These are phyloP conservation scores for Drosophila barbarae DNA, from an alignment of 2,888 invertebrate genomes.

Conservation along the genomic window DNA sequence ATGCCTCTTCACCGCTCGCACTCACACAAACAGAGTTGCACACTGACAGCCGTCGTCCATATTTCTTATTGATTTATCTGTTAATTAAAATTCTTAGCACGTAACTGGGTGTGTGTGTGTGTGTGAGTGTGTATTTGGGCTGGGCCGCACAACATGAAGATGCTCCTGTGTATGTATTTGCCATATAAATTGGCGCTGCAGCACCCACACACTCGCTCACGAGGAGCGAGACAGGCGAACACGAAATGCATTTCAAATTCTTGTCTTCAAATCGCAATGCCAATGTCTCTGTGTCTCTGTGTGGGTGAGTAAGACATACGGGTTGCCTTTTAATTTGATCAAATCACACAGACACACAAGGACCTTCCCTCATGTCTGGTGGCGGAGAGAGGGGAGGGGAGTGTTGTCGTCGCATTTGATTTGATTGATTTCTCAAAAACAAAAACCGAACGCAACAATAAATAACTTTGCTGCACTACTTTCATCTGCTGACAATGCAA, in stretches of 20 bases:
- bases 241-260: conserved; percentile 73
- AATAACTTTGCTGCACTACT: conserved; percentile 68
- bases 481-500: conserved; percentile 72
- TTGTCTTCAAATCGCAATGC: conserved; percentile 70
- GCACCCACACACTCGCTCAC: conserved; percentile 17
- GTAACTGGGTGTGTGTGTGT: conserved; percentile 61
- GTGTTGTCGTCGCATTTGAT: conserved; percentile 41
- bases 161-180: conserved; percentile 47
- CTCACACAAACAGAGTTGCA: conserved; percentile 37
- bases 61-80: conserved; percentile 75
- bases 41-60: conserved; percentile 74
- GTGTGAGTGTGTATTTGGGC: conserved; percentile 32
- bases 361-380: not conserved
- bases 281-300: conserved; percentile 52
- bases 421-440: conserved; percentile 51
- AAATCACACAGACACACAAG: conserved; percentile 39
- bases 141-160: conserved; percentile 33
- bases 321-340: conserved; percentile 72
- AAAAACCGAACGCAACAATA: conserved; percentile 65
- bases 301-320: conserved; percentile 45
- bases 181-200: conserved; percentile 50
- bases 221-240: conserved; percentile 49
- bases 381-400: not conserved
- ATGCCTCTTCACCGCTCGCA: conserved; percentile 44
- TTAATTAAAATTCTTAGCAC: conserved; percentile 76